phyloP scores from a whole-genome alignment of 2,113 vertebrate species.

The Halcyon senegalensis region DNA sequence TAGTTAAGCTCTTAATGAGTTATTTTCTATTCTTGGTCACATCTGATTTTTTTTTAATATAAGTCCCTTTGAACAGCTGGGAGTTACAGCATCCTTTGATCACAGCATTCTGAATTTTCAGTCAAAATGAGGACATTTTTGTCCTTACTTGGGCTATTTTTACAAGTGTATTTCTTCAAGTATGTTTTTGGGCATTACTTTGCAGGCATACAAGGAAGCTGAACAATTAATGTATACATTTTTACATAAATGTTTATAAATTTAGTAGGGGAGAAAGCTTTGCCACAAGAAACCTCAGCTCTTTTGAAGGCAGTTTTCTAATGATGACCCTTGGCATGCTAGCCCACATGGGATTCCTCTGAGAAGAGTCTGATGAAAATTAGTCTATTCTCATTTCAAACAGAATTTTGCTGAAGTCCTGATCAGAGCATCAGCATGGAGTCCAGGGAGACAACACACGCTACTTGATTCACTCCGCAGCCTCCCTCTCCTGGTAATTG shows the following conservation, averaged over 20 bases:
- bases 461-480: conserved; percentile 83
- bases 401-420: conserved; percentile 97
- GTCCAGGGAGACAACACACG: conserved; percentile 88
- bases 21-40: conserved; percentile 94
- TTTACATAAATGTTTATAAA: conserved; percentile 95
- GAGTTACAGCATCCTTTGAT: conserved; percentile 92
- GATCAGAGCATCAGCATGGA: conserved; percentile 93
- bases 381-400: conserved; percentile 99
- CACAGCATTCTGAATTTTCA: conserved; percentile 92
- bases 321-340: conserved; percentile 99
- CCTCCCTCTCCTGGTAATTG: conserved; percentile 92
- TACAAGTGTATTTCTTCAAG: conserved; percentile 70
- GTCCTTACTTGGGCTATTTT: conserved; percentile 76
- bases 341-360: conserved; percentile 92
- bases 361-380: conserved; percentile 96
- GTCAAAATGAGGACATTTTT: conserved; percentile 84
- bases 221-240: conserved; percentile 83
- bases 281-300: conserved; percentile 84
- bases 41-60: conserved; percentile 90
- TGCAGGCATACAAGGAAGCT: conserved; percentile 50
- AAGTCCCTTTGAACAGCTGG: conserved; percentile 97
- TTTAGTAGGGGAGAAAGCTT: conserved; percentile 85
- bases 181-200: conserved; percentile 68
- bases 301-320: conserved; percentile 94
- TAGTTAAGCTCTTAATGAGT: conserved; percentile 94